Conservation (phyloP, 2,888 invertebrate species). For the Seira musarum region DNA sequence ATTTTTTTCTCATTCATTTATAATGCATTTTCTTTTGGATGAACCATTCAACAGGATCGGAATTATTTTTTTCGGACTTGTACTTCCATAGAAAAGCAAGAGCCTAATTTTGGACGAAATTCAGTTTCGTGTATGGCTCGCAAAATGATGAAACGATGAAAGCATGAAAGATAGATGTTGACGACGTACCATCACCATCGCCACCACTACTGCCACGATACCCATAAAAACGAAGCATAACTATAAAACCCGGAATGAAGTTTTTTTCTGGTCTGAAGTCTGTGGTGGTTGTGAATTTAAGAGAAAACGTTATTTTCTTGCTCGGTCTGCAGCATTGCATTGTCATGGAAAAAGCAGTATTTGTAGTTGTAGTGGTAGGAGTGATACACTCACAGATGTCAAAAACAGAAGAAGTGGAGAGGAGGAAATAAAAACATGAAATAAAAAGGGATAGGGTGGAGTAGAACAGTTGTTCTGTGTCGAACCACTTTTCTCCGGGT, state of each 20-base stretch:
- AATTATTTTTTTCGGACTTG: too few species aligned
- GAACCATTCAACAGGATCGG: too few species aligned
- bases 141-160: constrained; percentile 28
- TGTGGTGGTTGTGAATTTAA: constrained; percentile 31
- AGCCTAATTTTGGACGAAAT: too few species aligned
- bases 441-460: constrained; percentile 66
- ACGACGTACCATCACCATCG: neutral
- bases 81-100: too few species aligned
- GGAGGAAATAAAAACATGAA: constrained; percentile 57
- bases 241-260: neutral
- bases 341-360: too few species aligned
- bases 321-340: neutral
- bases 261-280: too few species aligned
- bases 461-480: constrained; percentile 60
- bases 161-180: constrained; percentile 15
- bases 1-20: too few species aligned
- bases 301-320: neutral
- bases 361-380: constrained; percentile 54
- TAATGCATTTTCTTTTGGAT: too few species aligned
- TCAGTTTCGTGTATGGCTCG: neutral
- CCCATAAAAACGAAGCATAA: neutral
- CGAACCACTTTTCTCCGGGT: constrained; percentile 48
- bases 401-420: constrained; percentile 66
- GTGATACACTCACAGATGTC: constrained; percentile 69
- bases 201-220: constrained; percentile 13